Evolutionary conservation across 2,113 vertebrate genomes (phyloP).

Genomic region (Stigmatopora argus): DNA sequence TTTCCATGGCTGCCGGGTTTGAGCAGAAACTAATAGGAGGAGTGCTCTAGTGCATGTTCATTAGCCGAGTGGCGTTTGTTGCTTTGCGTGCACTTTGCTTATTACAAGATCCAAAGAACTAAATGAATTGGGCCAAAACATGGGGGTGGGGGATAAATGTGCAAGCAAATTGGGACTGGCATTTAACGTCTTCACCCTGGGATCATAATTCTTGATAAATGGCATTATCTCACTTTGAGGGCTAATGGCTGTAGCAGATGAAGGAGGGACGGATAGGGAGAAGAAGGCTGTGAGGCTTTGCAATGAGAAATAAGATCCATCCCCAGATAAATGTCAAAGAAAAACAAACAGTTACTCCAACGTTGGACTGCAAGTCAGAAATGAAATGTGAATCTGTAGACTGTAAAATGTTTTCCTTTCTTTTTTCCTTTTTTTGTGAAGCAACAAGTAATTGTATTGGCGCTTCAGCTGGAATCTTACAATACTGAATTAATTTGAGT

Average conservation of each 20-base stretch:
- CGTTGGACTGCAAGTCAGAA: background rate
- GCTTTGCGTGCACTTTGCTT: background rate
- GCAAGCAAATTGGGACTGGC: background rate
- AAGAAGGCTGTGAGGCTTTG: background rate
- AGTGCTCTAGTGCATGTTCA: background rate
- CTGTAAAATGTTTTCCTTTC: background rate
- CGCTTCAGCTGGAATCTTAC: background rate
- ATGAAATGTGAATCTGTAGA: background rate
- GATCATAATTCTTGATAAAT: background rate
- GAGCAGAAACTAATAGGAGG: slow-evolving; percentile 26
- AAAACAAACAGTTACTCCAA: background rate
- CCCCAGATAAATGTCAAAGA: background rate
- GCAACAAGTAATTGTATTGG: background rate
- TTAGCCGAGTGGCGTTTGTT: background rate
- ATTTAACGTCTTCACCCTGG: background rate
- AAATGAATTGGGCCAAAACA: background rate
- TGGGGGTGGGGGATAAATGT: background rate
- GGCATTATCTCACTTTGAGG: background rate
- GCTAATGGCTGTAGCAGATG: background rate
- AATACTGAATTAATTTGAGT: background rate
- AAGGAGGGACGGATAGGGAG: background rate
- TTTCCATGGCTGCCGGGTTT: background rate
- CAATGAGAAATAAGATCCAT: background rate
- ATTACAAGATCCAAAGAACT: background rate
- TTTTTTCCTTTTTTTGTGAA: too few species aligned